These are phyloP conservation scores for Anthonomus grandis DNA, from an alignment of 1,140 invertebrate genomes.

Conservation along the genomic window DNA sequence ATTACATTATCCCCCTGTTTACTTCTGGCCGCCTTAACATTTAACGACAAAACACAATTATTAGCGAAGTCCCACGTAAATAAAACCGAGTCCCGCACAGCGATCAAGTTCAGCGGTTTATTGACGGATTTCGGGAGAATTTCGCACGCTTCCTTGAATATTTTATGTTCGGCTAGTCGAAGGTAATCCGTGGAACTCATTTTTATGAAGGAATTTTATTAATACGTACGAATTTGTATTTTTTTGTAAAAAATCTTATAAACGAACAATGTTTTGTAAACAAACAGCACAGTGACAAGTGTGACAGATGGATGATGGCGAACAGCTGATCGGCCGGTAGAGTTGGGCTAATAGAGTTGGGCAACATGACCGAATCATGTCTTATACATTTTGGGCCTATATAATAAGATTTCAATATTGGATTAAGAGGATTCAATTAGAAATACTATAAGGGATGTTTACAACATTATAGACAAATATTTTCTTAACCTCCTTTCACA, in stretches of 20 bases:
- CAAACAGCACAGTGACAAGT: not conserved
- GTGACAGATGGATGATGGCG: not conserved
- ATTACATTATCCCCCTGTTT: constrained; percentile 51
- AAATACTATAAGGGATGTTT: no score
- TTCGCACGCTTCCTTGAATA: constrained; percentile 58
- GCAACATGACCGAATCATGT: no score
- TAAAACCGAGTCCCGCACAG: constrained; percentile 60
- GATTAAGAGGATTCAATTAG: no score
- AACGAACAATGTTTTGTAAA: not conserved
- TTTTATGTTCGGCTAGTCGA: constrained; percentile 54
- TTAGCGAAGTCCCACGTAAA: constrained; percentile 63
- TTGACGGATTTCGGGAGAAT: constrained; percentile 53
- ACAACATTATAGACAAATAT: no score
- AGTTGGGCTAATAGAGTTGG: no score
- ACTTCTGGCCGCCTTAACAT: constrained; percentile 55
- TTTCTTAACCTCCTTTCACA: no score
- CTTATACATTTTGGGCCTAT: no score
- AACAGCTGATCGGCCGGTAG: not conserved
- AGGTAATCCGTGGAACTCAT: constrained; percentile 45
- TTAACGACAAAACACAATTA: constrained; percentile 59
- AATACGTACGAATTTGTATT: not conserved
- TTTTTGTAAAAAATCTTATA: constrained; percentile 11
- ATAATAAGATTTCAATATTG: no score
- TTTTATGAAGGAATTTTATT: constrained; percentile 4
- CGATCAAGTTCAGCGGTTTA: constrained; percentile 61